A percentile compares a stretch with the other conserved stretches of the same genome.
Evolutionary conservation across 2,888 invertebrate genomes (phyloP).

Genomic region (Luffia ferchaultella): DNA sequence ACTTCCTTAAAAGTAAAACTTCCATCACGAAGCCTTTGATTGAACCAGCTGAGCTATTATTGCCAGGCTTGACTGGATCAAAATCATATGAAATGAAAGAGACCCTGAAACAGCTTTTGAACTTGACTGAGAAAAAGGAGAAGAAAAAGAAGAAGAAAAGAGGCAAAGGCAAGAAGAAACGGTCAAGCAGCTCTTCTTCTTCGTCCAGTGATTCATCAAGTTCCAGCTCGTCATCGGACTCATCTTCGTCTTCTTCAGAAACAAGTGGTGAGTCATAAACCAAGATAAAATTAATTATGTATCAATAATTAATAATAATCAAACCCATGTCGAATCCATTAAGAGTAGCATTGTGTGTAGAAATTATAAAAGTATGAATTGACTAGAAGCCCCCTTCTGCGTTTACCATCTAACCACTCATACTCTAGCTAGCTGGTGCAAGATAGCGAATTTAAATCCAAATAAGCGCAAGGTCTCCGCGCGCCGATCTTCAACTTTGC

Average conservation of each 20-base stretch:
- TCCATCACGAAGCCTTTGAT: conserved; percentile 66
- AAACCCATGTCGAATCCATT: too few relatives aligned
- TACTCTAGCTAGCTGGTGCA: too few relatives aligned
- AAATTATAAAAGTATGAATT: too few relatives aligned
- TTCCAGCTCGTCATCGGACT: conserved; percentile 66
- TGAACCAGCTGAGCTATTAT: conserved; percentile 68
- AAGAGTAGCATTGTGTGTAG: too few relatives aligned
- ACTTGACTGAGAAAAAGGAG: conserved; percentile 69
- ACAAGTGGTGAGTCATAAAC: conserved; percentile 56
- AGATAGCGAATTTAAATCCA: too few relatives aligned
- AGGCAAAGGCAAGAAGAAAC: conserved; percentile 71
- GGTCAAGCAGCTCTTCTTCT: conserved; percentile 71
- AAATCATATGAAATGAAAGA: conserved; percentile 72
- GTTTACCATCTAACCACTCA: too few relatives aligned
- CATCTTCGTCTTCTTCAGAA: conserved; percentile 65
- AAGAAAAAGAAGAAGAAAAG: conserved; percentile 73
- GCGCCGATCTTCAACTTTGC: too few relatives aligned
- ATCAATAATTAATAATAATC: too few relatives aligned
- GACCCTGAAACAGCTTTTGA: conserved; percentile 70
- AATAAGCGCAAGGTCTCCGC: too few relatives aligned
- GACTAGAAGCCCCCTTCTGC: too few relatives aligned
- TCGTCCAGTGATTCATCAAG: conserved; percentile 75
- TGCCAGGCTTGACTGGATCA: conserved; percentile 66
- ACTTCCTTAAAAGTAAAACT: conserved; percentile 78
- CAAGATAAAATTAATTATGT: too few relatives aligned